Base-by-base conservation (phyloP, 1,140 invertebrate species). In the Macrocentrus cingulum region DNA sequence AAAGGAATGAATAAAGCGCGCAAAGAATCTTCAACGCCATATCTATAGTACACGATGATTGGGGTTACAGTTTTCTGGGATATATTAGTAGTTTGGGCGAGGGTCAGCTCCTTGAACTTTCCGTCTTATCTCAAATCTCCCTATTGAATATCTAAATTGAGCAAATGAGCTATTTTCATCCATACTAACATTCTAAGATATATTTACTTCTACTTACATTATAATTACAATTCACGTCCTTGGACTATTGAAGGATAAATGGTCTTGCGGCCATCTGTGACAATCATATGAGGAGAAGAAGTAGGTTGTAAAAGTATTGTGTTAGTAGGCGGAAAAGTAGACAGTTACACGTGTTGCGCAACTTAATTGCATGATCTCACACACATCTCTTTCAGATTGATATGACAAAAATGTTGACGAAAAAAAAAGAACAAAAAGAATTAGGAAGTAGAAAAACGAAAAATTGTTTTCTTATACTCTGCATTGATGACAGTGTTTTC, bases 311-410 rank as follows among this genome's bases (percentile, higher is more conserved):
- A 62, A 62, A 63, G 16, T 46, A 54, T 51, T 56, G 50, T 51
- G 22, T 20, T 53, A 68, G 66, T 68, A 58, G 66, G 66, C 63
- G 63, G 36, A 39, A n/a, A 44, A 20, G 34, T n/a, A 15, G 42
- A 34, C 39, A 55, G 53, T 55, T 32, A 23, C 13, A 63, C 39
- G 37, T 62, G 59, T 68, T 70, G 56, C 65, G 66, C 60, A 68
- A 70, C 60, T 60, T 49, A 67, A 68, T 64, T 56, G 66, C 49
- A 68, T 70, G 68, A 70, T 67, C 65, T 70, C 68, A 70, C 61
- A 60, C 65, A 60, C 65, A 68, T 67, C 61, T 62, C 61, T 53
- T 53, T 44, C 46, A 44, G 61, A 64, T 65, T 60, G n/a, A n/a
- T n/a, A n/a, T n/a, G n/a, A n/a, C n/a, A n/a, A n/a, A n/a, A n/a